Evolutionary conservation across 1,140 invertebrate genomes (phyloP).

Genomic region (Conus betulinus): DNA sequence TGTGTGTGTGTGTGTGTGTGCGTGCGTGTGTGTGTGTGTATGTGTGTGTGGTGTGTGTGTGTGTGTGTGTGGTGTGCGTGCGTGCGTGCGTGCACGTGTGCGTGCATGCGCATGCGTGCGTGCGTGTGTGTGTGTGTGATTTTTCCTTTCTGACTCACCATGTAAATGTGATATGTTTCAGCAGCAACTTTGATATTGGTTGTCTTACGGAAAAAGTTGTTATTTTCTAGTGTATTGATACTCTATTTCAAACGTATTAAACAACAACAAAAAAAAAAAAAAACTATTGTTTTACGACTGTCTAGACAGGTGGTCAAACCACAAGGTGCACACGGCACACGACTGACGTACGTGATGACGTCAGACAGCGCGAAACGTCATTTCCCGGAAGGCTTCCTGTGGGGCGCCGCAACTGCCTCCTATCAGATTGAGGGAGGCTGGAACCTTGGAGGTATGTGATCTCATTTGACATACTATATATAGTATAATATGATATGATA

Average conservation of each 20-base stretch:
- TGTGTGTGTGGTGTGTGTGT: not conserved
- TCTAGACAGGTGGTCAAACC: not conserved
- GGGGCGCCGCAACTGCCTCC: slow-evolving; percentile 74
- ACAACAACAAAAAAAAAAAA: not conserved
- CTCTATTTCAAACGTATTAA: not conserved
- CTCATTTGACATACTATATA: not conserved
- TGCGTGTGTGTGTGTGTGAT: not conserved
- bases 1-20: too few relatives aligned
- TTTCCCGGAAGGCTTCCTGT: slow-evolving; percentile 72
- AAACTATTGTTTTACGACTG: not conserved
- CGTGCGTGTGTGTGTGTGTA: not conserved
- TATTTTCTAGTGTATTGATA: not conserved
- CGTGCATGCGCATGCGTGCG: not conserved
- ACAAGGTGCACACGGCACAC: not conserved
- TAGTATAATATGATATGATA: not conserved
- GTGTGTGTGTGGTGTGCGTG: too few relatives aligned
- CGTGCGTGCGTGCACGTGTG: not conserved
- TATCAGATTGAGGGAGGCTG: slow-evolving; percentile 77
- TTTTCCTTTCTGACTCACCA: too few relatives aligned
- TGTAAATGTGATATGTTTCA: too few relatives aligned
- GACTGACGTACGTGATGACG: not conserved
- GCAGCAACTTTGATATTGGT: too few relatives aligned
- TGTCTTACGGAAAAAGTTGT: not conserved
- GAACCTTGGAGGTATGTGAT: slow-evolving; percentile 69
- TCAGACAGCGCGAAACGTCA: not conserved